A percentile compares a stretch with the other conserved stretches of the same genome.
phyloP scores from a whole-genome alignment of 37 sponge, comb jelly and placozoan genomes.

The Cladorhizidae sp. region DNA sequence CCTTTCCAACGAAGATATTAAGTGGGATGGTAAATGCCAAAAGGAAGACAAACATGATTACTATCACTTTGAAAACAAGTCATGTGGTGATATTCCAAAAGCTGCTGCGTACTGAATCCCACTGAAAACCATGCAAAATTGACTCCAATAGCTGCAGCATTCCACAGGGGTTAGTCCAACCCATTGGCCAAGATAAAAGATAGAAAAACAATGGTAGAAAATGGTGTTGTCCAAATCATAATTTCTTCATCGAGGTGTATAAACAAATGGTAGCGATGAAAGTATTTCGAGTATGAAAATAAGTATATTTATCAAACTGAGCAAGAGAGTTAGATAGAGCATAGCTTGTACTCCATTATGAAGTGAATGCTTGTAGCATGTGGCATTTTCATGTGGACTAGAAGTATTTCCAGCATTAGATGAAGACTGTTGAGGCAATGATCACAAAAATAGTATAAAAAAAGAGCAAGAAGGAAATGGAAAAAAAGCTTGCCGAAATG shows the following conservation, averaged over 20 bases:
- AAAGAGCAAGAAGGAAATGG: slow-evolving; percentile 38
- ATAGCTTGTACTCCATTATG: slow-evolving; percentile 9
- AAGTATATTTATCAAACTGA: slow-evolving; percentile 2
- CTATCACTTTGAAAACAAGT: slow-evolving; percentile 52
- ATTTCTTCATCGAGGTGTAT: slow-evolving; percentile 12
- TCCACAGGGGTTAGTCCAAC: slow-evolving; percentile 22
- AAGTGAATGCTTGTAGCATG: neutral
- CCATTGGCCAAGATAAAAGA: slow-evolving; percentile 21
- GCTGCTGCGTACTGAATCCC: slow-evolving; percentile 36
- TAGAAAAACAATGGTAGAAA: slow-evolving; percentile 57
- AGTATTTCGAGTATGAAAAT: slow-evolving; percentile 13
- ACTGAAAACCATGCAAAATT: slow-evolving; percentile 78
- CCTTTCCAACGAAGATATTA: slow-evolving; percentile 56
- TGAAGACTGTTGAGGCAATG: too few relatives aligned
- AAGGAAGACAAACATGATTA: slow-evolving; percentile 44
- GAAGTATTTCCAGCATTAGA: too few relatives aligned
- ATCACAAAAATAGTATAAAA: too few relatives aligned
- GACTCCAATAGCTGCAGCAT: slow-evolving; percentile 73
- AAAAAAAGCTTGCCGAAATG: slow-evolving; percentile 14
- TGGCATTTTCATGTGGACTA: neutral
- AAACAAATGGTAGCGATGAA: neutral
- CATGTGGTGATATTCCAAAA: slow-evolving; percentile 55
- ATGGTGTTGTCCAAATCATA: slow-evolving; percentile 12
- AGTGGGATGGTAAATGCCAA: slow-evolving; percentile 75
- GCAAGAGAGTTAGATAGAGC: slow-evolving; percentile 30